Base-by-base conservation (phyloP, 2,888 invertebrate species). In the Formica aserva region DNA sequence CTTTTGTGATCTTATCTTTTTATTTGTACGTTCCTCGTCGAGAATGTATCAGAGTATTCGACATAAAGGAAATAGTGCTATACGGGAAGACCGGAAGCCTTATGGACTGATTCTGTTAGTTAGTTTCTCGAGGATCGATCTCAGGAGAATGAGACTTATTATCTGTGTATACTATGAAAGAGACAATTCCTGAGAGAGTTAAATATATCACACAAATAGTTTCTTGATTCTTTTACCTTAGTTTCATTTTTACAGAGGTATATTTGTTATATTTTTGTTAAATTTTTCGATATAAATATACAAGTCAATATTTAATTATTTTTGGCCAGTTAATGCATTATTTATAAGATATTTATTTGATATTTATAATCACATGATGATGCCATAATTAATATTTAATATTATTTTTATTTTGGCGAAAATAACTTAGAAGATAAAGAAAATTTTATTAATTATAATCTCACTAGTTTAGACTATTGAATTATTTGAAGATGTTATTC, bases 41-140 rank as follows among this genome's bases (percentile, higher is more conserved):
- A 69, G 18, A 77, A 55, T 35, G 5, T n/a, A 29, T 15, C 29
- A 15, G 22, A 22, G 48, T 57, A 6, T n/a, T 18, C 62, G 62
- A 48, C 26, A 60, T 62, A 9, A 60, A 71, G 35, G 8, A 71
- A 71, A 48, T 55, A 15, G 6, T 45, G 41, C 35, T 65, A n/a
- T 38, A 35, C 3, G 15, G 55, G 13, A 80, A 82, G 45, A 29
- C 48, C 45, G 60, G 87, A 88, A 88, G 78, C 72, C 83, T 3
- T 71, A 78, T 48, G 29, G 75, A 22, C 4, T 85, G 63, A 86
- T 87, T 81, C 29, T 69, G 84, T 88, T 88, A 86, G 66, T 11
- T 66, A 86, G 62, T 9, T 66, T 71, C 71, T 86, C 57, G 35
- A 78, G 75, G 84, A 77, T 63, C 81, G 80, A 82, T 63, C 78